Conservation (phyloP, 1,140 invertebrate species). For the Trachelipus rathkii region DNA sequence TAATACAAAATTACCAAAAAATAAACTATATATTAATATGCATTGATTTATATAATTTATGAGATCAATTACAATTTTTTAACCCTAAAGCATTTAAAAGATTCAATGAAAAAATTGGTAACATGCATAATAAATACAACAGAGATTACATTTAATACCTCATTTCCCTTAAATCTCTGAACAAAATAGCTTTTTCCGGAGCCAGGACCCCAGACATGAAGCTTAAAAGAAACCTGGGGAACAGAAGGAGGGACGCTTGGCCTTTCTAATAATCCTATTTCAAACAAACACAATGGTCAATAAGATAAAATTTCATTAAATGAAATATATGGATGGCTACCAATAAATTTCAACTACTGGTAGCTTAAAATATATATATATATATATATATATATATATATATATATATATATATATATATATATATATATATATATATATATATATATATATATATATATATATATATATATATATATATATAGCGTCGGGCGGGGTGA, state of each 20-base stretch:
- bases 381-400: background rate
- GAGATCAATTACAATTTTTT: too few relatives aligned
- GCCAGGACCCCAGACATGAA: background rate
- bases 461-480: background rate
- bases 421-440: background rate
- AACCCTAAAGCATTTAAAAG: too few relatives aligned
- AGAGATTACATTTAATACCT: background rate
- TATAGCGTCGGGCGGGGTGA: too few relatives aligned
- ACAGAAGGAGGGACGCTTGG: background rate
- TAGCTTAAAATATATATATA: background rate
- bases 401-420: background rate
- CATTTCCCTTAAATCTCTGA: background rate
- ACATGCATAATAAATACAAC: too few relatives aligned
- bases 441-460: background rate
- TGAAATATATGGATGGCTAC: too few relatives aligned
- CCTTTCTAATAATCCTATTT: background rate
- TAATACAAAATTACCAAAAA: too few relatives aligned
- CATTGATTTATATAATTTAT: too few relatives aligned
- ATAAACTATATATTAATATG: too few relatives aligned
- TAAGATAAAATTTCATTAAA: too few relatives aligned
- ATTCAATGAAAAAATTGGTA: too few relatives aligned
- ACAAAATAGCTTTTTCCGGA: background rate
- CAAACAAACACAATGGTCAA: background rate
- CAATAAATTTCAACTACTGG: background rate
- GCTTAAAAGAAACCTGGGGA: background rate